Percentiles rank a stretch among this genome's conserved stretches.
Conservation (phyloP, 2,888 invertebrate genomes). For the Latrodectus hesperus region DNA sequence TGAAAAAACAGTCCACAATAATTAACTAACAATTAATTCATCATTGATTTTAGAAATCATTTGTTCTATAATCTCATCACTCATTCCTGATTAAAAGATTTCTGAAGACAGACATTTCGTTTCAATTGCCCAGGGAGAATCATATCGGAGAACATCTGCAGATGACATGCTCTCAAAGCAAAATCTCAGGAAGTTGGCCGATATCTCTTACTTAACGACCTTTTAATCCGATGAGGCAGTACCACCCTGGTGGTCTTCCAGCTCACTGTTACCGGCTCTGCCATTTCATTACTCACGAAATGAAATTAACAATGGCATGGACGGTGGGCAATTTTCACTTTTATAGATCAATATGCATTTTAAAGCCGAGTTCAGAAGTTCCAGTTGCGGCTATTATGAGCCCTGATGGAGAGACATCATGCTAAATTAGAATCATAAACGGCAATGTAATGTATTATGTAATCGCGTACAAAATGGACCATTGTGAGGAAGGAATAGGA, state of each 20-base stretch:
- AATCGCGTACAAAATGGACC: constrained; percentile 42
- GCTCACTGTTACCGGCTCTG: constrained; percentile 33
- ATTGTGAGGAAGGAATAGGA: constrained; percentile 1
- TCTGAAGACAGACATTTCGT: no score
- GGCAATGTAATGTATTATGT: constrained; percentile 43
- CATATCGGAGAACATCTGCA: no score
- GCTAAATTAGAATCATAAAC: constrained; percentile 35
- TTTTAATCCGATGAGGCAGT: constrained; percentile 46
- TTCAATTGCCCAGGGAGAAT: no score
- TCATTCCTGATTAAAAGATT: no score
- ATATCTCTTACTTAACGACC: constrained; percentile 27
- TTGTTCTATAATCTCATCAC: no score
- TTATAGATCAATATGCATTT: background rate
- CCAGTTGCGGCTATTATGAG: background rate
- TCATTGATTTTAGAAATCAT: no score
- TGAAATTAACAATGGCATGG: no score
- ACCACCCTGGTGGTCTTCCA: constrained; percentile 42
- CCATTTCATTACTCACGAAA: constrained; percentile 39
- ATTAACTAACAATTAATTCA: no score
- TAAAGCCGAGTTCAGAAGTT: background rate
- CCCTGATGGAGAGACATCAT: background rate
- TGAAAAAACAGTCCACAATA: no score
- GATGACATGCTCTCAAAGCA: background rate
- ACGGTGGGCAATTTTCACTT: background rate
- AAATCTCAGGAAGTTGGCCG: constrained; percentile 16